Evolutionary conservation across 2,113 vertebrate genomes (phyloP).

Genomic region (Mandrillus leucophaeus): DNA sequence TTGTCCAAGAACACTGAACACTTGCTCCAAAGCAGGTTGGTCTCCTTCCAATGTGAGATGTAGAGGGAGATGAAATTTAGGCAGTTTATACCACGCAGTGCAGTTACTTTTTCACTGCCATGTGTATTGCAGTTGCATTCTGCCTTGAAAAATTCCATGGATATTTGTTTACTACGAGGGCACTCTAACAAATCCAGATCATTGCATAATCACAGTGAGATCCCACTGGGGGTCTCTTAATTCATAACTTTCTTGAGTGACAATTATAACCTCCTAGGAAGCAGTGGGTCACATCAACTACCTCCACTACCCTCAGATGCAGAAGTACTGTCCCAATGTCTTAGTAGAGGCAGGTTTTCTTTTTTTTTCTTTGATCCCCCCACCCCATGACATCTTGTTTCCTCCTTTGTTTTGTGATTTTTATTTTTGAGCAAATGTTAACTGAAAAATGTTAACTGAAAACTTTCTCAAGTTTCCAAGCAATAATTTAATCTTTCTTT

Average conservation of each 20-base stretch:
- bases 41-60: background rate
- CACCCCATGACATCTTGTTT: too few species aligned
- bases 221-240: background rate
- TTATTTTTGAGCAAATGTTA: too few species aligned
- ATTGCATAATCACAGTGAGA: background rate
- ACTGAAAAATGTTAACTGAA: too few species aligned
- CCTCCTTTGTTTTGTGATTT: too few species aligned
- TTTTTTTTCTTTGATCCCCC: too few species aligned
- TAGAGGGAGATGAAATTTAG: background rate
- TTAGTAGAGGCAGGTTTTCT: background rate
- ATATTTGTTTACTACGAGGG: background rate
- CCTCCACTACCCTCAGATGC: background rate
- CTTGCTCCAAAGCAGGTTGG: background rate
- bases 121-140: background rate
- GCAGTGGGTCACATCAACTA: background rate
- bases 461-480: constrained; percentile 71
- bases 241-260: background rate
- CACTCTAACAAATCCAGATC: background rate
- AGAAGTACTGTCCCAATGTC: background rate
- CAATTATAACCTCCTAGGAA: background rate
- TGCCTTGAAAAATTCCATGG: background rate
- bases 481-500: constrained; percentile 78
- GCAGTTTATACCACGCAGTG: background rate
- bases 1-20: background rate
- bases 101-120: background rate